Evolutionary conservation across 2,113 vertebrate species (phyloP).

Genomic region (Notothenia coriiceps): DNA sequence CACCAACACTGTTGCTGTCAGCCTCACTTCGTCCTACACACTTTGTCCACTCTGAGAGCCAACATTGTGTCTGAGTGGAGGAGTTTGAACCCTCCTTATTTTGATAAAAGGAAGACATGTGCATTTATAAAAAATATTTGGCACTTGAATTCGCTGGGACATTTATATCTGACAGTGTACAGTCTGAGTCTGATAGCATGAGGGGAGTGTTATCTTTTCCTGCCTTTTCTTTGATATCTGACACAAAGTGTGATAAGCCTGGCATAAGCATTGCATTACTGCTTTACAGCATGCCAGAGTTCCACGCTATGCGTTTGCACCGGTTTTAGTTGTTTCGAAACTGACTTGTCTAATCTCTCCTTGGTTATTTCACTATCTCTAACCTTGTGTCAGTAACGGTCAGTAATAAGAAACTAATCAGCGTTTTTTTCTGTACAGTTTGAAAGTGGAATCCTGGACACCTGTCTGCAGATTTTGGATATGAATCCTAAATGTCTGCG

Average conservation of each 20-base stretch:
- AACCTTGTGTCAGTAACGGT: not conserved
- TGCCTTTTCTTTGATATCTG: conserved; percentile 3
- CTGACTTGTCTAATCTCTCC: not conserved
- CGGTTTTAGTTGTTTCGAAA: conserved; percentile 11
- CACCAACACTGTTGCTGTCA: conserved; percentile 49
- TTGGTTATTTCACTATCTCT: not conserved
- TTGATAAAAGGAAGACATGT: not conserved
- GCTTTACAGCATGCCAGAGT: not conserved
- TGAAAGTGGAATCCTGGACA: conserved; percentile 88
- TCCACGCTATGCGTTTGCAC: not conserved
- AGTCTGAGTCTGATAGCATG: not conserved
- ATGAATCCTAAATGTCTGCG: conserved; percentile 89
- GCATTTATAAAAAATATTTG: not conserved
- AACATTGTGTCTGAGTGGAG: not conserved
- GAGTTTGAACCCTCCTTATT: not conserved
- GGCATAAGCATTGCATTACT: conserved; percentile 1
- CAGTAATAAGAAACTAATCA: not conserved
- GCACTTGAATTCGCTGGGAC: not conserved
- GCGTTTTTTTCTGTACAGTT: conserved; percentile 81
- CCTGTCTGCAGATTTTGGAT: conserved; percentile 89
- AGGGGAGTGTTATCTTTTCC: not conserved
- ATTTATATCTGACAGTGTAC: conserved; percentile 4
- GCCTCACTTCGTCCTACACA: not conserved
- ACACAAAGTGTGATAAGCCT: not conserved
- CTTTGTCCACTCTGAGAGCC: not conserved